Evolutionary conservation across 2,888 invertebrate species (phyloP), one percentile per base, ranked within the genome.

Genomic region (Mellilla xanthometata): DNA sequence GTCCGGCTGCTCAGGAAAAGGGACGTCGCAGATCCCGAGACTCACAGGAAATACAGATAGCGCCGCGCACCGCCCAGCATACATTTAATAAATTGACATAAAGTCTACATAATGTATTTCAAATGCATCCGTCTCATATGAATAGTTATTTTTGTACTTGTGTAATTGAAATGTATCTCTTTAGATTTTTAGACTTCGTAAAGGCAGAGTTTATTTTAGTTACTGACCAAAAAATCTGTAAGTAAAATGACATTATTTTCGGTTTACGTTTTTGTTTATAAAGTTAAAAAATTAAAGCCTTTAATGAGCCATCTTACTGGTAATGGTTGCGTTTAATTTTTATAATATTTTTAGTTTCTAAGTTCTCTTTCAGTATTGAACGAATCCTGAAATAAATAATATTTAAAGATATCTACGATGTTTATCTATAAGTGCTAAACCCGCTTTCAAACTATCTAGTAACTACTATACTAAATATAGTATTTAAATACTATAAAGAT

Each of bases 21-120:
- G 15, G 58, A 63, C 9, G 39, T 48, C 8, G 46, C 50, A 7
- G 62, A 77, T 40, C 76, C 83, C 70, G 81, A 81, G 51, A 74
- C 65, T 12, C 73, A 70, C 39, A 72, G 79, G 43, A 84, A 87
- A 62, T 68, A 65, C 28, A 84, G 84, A 75, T 86, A 85, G 63
- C 23, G 15, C 42, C n/a, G 15, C 15, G 15, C 15, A n/a, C 15
- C 3, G 15, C 15, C 4, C 15, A 3, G 6, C 15, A 3, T 3
- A 19, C 12, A 8, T 24, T n/a, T 26, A 13, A 23, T 12, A 26
- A 10, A n/a, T n/a, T 12, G 27, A 24, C 9, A 1, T 36, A 30
- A 24, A 1, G 15, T 19, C 31, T 13, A 9, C 30, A 36, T 19
- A 36, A 12, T 46, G 27, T 29, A 45, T 27, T 40, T 48, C 29